These are phyloP conservation scores for Ascidia mentula DNA, from an alignment of 23 tunicate species.

Conservation along the genomic window DNA sequence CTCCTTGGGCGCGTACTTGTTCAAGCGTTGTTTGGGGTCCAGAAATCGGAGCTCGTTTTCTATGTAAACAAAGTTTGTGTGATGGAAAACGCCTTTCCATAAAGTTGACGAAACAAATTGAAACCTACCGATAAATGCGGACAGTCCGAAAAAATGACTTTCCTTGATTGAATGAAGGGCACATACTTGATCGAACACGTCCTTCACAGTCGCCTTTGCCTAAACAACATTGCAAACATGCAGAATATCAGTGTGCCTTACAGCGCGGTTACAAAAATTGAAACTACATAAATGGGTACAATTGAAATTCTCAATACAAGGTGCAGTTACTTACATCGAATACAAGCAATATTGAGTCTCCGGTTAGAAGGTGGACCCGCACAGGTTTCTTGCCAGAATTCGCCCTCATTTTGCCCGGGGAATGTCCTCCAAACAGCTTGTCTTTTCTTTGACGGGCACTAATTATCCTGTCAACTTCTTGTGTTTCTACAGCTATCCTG, in stretches of 20 bases:
- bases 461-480: neutral
- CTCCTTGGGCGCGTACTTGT: slow-evolving; percentile 89
- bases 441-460: neutral
- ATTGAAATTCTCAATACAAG: neutral
- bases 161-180: slow-evolving; percentile 71
- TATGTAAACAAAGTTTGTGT: neutral
- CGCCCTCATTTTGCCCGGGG: slow-evolving; percentile 41
- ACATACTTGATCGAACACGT: slow-evolving; percentile 86
- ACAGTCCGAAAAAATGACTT: slow-evolving; percentile 74
- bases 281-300: neutral
- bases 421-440: neutral
- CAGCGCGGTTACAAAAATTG: neutral
- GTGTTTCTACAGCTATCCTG: neutral
- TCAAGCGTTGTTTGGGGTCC: slow-evolving; percentile 61
- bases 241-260: neutral
- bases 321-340: slow-evolving; percentile 84
- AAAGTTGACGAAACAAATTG: neutral
- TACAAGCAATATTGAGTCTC: slow-evolving; percentile 73
- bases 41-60: slow-evolving; percentile 88
- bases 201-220: slow-evolving; percentile 68
- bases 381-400: slow-evolving; percentile 83
- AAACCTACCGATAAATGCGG: slow-evolving; percentile 74
- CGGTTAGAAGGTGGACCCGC: slow-evolving; percentile 74
- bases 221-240: slow-evolving; percentile 9
- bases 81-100: neutral